Conservation (phyloP, 2,888 invertebrate genomes). For the Nebria brevicollis region DNA sequence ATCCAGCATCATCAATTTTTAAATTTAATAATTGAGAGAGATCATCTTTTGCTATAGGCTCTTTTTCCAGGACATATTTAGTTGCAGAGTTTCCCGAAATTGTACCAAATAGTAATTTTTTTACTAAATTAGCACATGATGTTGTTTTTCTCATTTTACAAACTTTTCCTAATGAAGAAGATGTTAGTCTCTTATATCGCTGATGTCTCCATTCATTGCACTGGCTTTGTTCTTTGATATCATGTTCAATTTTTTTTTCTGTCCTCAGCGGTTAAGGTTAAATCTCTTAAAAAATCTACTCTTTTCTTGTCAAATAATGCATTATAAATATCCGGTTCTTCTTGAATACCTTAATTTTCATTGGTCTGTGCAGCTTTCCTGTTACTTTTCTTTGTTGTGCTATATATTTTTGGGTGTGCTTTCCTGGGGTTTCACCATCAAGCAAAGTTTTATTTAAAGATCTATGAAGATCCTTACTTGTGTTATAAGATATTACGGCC, state of each 20-base stretch:
- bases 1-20: slow-evolving; percentile 11
- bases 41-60: slow-evolving; percentile 10
- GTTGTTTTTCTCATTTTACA: too few relatives aligned
- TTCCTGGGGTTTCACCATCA: background rate
- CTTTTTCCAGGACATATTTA: slow-evolving; percentile 9
- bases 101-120: background rate
- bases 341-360: slow-evolving; percentile 24
- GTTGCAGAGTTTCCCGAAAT: background rate
- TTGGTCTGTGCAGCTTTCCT: background rate
- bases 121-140: too few relatives aligned
- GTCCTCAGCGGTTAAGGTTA: slow-evolving; percentile 9
- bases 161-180: background rate
- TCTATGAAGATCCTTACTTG: slow-evolving; percentile 3
- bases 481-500: slow-evolving; percentile 28
- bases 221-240: too few relatives aligned
- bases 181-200: slow-evolving; percentile 15
- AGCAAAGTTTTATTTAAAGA: slow-evolving; percentile 14
- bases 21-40: slow-evolving; percentile 4
- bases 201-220: background rate
- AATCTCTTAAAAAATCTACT: slow-evolving; percentile 14
- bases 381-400: background rate
- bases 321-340: slow-evolving; percentile 24
- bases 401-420: slow-evolving; percentile 16
- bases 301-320: slow-evolving; percentile 10
- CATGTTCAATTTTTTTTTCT: background rate